Base-by-base conservation (phyloP, 2,888 invertebrate species). In the Andricus quercusramuli region DNA sequence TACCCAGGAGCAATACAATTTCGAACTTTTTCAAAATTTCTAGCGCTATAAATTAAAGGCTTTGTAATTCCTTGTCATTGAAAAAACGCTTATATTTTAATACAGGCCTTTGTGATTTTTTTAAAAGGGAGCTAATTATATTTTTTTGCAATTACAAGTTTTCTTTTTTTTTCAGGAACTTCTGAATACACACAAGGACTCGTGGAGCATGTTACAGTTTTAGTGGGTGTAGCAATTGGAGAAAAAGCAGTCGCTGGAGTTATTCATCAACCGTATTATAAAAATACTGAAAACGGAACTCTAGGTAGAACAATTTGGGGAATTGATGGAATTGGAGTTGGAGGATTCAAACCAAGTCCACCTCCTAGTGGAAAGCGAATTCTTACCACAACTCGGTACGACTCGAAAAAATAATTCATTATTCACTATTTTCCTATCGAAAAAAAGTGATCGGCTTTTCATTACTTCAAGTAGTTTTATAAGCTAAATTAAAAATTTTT, bases 161-260 rank as follows among this genome's bases (percentile, higher is more conserved):
- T n/a, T 56, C 13, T 20, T 17, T 41, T 65, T 20, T 20, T 47
- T 85, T 32, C 25, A 92, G 93, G 93, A 59, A 99, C 99, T 32
- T 96, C 97, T 9, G 99, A 99, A 93, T 99, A 98, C 90, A 98
- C 99, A n/a, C 97, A 99, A 94, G 96, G 99, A 47, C 95, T 98
- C 83, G 94, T 99, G 78, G 98, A 99, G 88, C 99, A 99, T 94
- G 99, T 99, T 15, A 99, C 99, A 1, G 99, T 99, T 65, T 94
- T 99, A 84, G 98, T 99, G 90, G 99, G 99, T 13, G 96, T 99
- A 84, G 97, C 99, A 13, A 95, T 99, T 1, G 96, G 96, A 81
- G 96, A 98, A 84, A 95, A 95, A 87, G 96, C 99, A 2, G 95
- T 99, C 17, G 99, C 96, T n/a, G 99, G 99, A 65, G 96, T 99